A percentile compares a stretch with the other conserved stretches of the same genome.
Conservation (phyloP, 1,140 invertebrate species). For the Harlomillsia oculata region DNA sequence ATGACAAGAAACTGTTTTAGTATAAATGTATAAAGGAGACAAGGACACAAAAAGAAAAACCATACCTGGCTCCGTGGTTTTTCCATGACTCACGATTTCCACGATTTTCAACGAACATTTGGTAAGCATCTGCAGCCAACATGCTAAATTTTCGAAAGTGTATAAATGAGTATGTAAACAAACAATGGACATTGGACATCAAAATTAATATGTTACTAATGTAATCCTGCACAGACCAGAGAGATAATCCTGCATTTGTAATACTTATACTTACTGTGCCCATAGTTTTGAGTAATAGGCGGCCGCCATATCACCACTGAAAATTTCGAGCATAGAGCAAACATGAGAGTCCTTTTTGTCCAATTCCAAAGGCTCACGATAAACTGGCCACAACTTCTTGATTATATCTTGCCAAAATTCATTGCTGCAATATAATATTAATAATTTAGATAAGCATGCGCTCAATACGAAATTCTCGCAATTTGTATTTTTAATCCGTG, state of each 20-base stretch:
- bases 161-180: no score
- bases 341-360: conserved; percentile 67
- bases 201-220: no score
- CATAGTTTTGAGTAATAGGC: conserved; percentile 67
- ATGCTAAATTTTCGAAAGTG: no score
- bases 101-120: conserved; percentile 63
- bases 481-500: conserved; percentile 14
- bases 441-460: no score
- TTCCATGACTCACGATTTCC: conserved; percentile 25
- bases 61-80: conserved; percentile 3
- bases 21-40: no score
- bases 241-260: no score
- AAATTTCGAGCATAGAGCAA: conserved; percentile 64
- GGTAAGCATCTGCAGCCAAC: conserved; percentile 79
- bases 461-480: no score
- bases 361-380: conserved; percentile 55
- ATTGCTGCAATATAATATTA: conserved; percentile 36
- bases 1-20: no score
- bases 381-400: conserved; percentile 62
- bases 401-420: conserved; percentile 72
- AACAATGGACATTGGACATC: no score
- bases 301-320: conserved; percentile 59
- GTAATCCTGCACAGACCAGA: no score
- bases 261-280: no score
- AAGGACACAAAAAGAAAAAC: no score